These are phyloP conservation scores for Miltochrista miniata DNA, from an alignment of 2,888 invertebrate species.

Conservation along the genomic window DNA sequence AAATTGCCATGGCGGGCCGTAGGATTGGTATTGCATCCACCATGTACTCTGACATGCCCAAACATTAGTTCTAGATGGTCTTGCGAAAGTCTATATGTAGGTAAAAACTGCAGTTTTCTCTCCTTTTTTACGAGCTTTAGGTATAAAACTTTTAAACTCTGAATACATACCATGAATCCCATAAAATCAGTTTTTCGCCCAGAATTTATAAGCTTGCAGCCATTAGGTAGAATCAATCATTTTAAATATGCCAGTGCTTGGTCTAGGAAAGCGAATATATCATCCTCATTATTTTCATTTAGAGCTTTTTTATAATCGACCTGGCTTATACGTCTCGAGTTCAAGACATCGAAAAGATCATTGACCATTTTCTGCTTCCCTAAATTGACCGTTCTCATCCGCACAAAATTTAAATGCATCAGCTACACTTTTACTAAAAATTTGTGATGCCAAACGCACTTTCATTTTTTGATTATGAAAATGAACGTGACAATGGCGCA, in stretches of 20 bases:
- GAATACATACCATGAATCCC: not conserved
- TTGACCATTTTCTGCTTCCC: no score
- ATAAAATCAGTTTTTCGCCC: not conserved
- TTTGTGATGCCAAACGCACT: no score
- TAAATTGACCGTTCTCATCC: no score
- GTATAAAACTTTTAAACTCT: not conserved
- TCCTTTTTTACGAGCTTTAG: not conserved
- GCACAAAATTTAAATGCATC: no score
- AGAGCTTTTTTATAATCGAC: not conserved
- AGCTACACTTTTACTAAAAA: no score
- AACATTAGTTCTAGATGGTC: constrained; percentile 9
- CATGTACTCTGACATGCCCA: constrained; percentile 7
- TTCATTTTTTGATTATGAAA: no score
- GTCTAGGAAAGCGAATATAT: not conserved
- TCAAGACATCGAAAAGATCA: not conserved
- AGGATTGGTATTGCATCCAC: constrained; percentile 11
- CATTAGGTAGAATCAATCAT: not conserved
- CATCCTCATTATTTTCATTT: not conserved
- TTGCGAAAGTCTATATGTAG: constrained; percentile 1
- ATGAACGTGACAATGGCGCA: no score
- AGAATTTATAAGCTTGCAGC: not conserved
- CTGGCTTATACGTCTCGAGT: not conserved
- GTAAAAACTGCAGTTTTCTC: not conserved
- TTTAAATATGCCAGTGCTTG: not conserved
- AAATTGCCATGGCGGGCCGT: constrained; percentile 19